Evolutionary conservation across 2,888 invertebrate genomes (phyloP).

Genomic region (Drosophila pegasa): DNA sequence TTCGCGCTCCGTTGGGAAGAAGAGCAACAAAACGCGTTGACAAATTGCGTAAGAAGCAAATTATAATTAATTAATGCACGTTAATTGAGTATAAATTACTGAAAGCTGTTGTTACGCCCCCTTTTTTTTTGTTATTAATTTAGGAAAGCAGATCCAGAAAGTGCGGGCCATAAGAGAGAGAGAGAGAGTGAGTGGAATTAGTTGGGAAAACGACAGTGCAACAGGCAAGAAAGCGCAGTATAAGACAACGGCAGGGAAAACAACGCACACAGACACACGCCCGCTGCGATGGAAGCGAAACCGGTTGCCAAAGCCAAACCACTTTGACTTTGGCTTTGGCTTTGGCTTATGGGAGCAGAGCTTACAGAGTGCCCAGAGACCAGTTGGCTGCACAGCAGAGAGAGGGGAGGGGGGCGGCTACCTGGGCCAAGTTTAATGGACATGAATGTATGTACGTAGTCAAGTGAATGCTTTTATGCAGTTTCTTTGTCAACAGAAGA

Average conservation of each 20-base stretch:
- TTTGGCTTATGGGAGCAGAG: conserved; percentile 52
- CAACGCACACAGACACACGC: neutral
- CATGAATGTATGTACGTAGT: conserved; percentile 6
- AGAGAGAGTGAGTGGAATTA: neutral
- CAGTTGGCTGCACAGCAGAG: conserved; percentile 31
- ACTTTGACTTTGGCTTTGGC: conserved; percentile 56
- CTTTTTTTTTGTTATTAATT: neutral
- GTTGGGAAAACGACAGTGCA: neutral
- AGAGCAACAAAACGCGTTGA: conserved; percentile 25
- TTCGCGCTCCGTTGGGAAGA: conserved; percentile 33
- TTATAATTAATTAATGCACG: conserved; percentile 36
- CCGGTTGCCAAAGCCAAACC: conserved; percentile 61
- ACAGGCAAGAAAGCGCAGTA: neutral
- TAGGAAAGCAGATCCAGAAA: neutral
- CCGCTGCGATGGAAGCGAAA: conserved; percentile 35
- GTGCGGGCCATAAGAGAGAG: neutral
- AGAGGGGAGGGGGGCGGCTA: conserved; percentile 20
- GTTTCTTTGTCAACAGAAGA: conserved; percentile 1
- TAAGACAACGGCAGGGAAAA: conserved; percentile 32
- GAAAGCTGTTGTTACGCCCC: neutral
- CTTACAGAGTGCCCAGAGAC: conserved; percentile 36
- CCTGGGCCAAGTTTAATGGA: conserved; percentile 69
- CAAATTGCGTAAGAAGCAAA: conserved; percentile 37
- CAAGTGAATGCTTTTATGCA: conserved; percentile 23
- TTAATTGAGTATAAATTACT: conserved; percentile 30